phyloP scores from a whole-genome alignment of 2,888 invertebrate species.

The Trimorus sp. region DNA sequence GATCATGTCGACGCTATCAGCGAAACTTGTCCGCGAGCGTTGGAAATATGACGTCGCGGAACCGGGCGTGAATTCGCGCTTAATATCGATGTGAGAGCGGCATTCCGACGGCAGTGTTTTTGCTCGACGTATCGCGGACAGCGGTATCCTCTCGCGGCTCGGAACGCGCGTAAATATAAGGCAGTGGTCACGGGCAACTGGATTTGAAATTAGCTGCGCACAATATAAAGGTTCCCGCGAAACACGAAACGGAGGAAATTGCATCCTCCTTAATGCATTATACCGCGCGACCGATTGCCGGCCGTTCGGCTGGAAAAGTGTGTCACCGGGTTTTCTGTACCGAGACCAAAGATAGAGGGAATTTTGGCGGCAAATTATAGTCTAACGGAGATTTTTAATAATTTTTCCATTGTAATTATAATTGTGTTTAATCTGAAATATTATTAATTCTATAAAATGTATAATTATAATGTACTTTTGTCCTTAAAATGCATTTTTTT shows the following conservation, averaged over 20 bases:
- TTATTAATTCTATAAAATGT: no score
- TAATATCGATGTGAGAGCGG: slow-evolving; percentile 36
- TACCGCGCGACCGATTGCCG: slow-evolving; percentile 33
- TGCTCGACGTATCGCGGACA: slow-evolving; percentile 45
- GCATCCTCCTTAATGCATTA: slow-evolving; percentile 33
- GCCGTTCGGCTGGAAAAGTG: slow-evolving; percentile 8
- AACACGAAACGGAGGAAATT: slow-evolving; percentile 43
- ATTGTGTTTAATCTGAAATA: no score
- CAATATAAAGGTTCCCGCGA: slow-evolving; percentile 33
- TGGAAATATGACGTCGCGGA: slow-evolving; percentile 24
- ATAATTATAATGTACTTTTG: no score
- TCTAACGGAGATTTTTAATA: no score
- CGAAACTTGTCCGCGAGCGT: slow-evolving; percentile 6
- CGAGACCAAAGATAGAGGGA: no score
- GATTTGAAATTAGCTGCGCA: slow-evolving; percentile 53
- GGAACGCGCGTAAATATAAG: slow-evolving; percentile 55
- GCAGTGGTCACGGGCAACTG: slow-evolving; percentile 60
- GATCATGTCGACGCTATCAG: neutral
- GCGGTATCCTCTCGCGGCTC: slow-evolving; percentile 42
- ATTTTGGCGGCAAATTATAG: no score
- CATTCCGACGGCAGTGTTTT: slow-evolving; percentile 46
- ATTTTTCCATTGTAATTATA: no score
- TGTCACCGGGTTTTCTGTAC: slow-evolving; percentile 1
- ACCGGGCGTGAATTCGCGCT: slow-evolving; percentile 31
- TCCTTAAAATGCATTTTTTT: no score